A percentile compares a stretch with the other conserved stretches of the same genome.
These are phyloP conservation scores for Hoplostethus mediterraneus DNA, from an alignment of 2,797 vertebrate species.

Conservation along the genomic window DNA sequence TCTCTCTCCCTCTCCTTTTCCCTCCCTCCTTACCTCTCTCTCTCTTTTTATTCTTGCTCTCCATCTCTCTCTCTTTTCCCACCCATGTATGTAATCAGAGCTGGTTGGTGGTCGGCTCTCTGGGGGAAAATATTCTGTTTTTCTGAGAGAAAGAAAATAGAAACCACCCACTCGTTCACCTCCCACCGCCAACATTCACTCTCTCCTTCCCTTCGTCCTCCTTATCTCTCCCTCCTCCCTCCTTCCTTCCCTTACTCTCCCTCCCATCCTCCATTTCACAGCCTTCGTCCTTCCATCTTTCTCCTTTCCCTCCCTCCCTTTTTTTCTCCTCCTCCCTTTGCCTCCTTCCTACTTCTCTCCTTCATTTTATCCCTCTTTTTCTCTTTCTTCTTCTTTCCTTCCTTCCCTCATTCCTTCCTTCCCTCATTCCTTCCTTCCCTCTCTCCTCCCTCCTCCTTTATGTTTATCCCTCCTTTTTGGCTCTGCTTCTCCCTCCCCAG, in stretches of 20 bases:
- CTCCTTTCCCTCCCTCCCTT: neutral
- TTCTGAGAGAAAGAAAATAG: constrained; percentile 22
- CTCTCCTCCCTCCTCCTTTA: neutral
- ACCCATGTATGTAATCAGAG: neutral
- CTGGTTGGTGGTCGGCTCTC: neutral
- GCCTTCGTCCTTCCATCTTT: neutral
- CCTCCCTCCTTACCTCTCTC: too few relatives aligned
- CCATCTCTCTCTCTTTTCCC: neutral
- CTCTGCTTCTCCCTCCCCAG: neutral
- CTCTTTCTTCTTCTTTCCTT: neutral
- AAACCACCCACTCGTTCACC: constrained; percentile 36
- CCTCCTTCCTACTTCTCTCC: neutral
- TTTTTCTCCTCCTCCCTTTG: neutral
- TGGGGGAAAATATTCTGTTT: constrained; percentile 14
- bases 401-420: neutral
- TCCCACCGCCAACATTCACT: constrained; percentile 13
- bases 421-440: neutral
- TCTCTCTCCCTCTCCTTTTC: too few relatives aligned
- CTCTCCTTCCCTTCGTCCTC: neutral
- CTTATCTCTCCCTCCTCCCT: too few relatives aligned
- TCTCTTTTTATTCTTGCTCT: neutral
- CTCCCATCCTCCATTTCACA: neutral
- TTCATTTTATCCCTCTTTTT: neutral
- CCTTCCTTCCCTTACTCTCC: neutral
- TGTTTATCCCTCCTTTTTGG: neutral